Percentiles rank a stretch among this genome's conserved stretches.
Conservation (phyloP, 2,888 invertebrate genomes). For the Acholoe squamosa region DNA sequence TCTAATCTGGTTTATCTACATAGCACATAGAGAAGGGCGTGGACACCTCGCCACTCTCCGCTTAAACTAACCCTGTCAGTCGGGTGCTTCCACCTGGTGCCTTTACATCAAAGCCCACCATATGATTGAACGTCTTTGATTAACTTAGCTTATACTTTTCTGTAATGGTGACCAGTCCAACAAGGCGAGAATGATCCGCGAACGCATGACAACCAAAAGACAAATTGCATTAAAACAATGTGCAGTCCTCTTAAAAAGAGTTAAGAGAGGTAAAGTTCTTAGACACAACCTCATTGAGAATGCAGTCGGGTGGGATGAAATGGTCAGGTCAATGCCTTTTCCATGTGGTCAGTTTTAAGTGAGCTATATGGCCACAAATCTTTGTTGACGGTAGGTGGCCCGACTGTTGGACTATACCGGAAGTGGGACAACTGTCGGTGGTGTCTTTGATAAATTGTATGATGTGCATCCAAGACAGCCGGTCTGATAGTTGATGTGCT, state of each 20-base stretch:
- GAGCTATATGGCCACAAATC: neutral
- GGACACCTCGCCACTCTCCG: neutral
- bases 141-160: neutral
- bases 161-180: no score
- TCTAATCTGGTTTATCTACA: slow-evolving; percentile 17
- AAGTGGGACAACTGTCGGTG: no score
- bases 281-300: no score
- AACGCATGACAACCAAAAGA: neutral
- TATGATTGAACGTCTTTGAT: slow-evolving; percentile 1
- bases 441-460: no score
- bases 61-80: neutral
- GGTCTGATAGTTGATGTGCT: no score
- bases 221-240: no score
- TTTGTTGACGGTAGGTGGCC: no score
- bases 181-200: no score
- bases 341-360: neutral
- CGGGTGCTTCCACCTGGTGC: neutral
- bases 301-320: neutral
- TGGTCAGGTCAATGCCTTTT: neutral
- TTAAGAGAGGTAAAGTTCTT: no score
- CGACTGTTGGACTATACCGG: no score
- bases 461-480: no score
- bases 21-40: neutral
- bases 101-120: neutral
- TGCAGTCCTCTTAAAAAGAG: no score